A percentile compares a stretch with the other conserved stretches of the same genome.
phyloP scores from a whole-genome alignment of 2,797 vertebrate species.

The Alosa sapidissima region DNA sequence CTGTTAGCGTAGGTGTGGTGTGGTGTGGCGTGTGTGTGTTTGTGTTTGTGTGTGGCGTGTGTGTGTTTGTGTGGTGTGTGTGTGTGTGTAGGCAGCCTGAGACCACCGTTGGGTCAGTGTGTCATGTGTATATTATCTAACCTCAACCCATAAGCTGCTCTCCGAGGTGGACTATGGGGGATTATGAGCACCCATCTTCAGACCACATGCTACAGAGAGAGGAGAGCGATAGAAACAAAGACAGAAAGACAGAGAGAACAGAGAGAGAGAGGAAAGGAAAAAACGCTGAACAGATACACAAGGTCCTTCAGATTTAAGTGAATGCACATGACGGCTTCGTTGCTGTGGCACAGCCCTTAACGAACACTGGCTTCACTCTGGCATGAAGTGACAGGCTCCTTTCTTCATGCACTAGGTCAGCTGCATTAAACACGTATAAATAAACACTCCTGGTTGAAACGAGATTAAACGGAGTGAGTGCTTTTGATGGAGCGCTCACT shows the following conservation, averaged over 20 bases:
- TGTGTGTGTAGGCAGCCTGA: neutral
- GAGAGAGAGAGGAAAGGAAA: neutral
- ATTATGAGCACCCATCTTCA: slow-evolving; percentile 16
- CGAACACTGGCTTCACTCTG: neutral
- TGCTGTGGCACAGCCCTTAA: neutral
- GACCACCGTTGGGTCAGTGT: slow-evolving; percentile 27
- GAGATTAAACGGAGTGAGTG: neutral
- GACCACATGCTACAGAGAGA: neutral
- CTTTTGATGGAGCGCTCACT: neutral
- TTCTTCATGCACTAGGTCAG: neutral
- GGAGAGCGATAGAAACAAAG: neutral
- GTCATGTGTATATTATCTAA: slow-evolving; percentile 41
- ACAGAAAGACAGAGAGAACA: neutral
- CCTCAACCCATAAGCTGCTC: slow-evolving; percentile 28
- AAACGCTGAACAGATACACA: neutral
- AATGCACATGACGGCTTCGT: neutral
- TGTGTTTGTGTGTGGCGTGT: neutral
- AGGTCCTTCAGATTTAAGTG: neutral
- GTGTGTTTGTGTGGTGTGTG: neutral
- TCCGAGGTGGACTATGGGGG: slow-evolving; percentile 24
- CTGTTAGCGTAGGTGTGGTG: slow-evolving; percentile 30
- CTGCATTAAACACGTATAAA: slow-evolving; percentile 3
- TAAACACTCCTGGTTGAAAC: neutral
- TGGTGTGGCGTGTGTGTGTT: neutral
- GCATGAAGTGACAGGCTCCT: neutral